A percentile compares a stretch with the other conserved stretches of the same genome.
phyloP scores from a whole-genome alignment of 2,113 vertebrate species.

The Pseudonaja textilis region DNA sequence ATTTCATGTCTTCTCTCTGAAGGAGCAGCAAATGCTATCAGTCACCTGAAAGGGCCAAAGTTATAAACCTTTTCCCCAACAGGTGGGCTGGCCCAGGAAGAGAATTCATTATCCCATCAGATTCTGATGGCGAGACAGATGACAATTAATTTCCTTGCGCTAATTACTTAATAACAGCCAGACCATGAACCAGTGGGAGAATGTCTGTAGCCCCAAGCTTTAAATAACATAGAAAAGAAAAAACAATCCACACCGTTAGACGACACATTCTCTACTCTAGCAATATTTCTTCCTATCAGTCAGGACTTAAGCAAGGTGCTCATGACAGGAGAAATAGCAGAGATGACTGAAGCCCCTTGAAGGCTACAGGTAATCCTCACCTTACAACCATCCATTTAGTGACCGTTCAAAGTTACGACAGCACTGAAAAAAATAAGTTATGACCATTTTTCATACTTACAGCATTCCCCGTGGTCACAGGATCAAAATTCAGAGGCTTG shows the following conservation, averaged over 20 bases:
- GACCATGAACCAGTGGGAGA: constrained; percentile 36
- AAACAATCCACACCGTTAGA: constrained; percentile 10
- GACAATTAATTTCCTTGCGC: constrained; percentile 48
- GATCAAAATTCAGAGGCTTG: no score
- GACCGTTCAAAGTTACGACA: no score
- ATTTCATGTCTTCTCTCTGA: background rate
- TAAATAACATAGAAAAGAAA: background rate
- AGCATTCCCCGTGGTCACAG: no score
- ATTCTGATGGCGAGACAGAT: constrained; percentile 53
- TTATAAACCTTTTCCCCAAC: background rate
- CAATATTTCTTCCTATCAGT: background rate
- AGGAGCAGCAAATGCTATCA: background rate
- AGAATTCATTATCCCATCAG: constrained; percentile 7
- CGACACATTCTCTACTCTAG: background rate
- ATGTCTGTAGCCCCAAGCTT: constrained; percentile 44
- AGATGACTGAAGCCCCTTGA: background rate
- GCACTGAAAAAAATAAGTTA: no score
- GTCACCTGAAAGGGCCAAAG: background rate
- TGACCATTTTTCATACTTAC: no score
- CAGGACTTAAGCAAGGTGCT: background rate
- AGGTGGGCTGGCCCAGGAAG: background rate
- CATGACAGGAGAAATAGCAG: background rate
- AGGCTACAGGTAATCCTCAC: background rate
- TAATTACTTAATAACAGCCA: constrained; percentile 33
- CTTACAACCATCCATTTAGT: background rate